Conservation (phyloP, 2,113 vertebrate species). For the Ardeotis arabs region DNA sequence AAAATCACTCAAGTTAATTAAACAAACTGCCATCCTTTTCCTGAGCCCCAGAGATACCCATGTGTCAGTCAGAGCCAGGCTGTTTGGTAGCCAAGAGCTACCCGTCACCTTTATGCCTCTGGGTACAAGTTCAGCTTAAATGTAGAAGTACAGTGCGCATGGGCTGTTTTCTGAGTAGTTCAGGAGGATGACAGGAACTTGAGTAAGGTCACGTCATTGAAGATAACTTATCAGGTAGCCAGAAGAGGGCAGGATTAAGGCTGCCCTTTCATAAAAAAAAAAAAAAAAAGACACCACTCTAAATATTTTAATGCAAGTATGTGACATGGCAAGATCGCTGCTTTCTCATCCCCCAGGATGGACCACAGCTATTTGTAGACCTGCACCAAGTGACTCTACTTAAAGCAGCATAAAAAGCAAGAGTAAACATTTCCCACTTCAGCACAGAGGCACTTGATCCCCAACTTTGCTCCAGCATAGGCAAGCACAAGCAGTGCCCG, state of each 20-base stretch:
- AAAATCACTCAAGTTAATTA: background rate
- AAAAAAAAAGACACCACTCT: background rate
- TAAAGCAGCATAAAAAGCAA: background rate
- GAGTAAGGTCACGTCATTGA: background rate
- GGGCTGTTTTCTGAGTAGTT: background rate
- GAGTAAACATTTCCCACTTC: background rate
- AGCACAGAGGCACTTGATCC: background rate
- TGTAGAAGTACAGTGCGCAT: fast-evolving
- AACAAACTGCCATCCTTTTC: background rate
- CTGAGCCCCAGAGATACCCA: background rate
- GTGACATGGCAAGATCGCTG: background rate
- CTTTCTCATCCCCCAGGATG: background rate
- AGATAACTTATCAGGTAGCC: background rate
- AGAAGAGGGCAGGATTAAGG: background rate
- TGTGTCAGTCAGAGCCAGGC: background rate
- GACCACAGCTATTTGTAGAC: background rate
- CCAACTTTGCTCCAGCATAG: background rate
- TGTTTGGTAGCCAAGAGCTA: background rate
- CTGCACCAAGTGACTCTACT: background rate
- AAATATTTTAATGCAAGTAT: background rate
- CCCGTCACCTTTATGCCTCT: fast-evolving
- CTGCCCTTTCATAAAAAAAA: background rate
- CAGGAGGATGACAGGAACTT: background rate
- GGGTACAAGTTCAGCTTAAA: background rate
- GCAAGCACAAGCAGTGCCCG: background rate